Percentiles rank a stretch among this genome's conserved stretches.
These are phyloP conservation scores for Elaphurus davidianus DNA, from an alignment of 2,113 vertebrate genomes.

Conservation along the genomic window DNA sequence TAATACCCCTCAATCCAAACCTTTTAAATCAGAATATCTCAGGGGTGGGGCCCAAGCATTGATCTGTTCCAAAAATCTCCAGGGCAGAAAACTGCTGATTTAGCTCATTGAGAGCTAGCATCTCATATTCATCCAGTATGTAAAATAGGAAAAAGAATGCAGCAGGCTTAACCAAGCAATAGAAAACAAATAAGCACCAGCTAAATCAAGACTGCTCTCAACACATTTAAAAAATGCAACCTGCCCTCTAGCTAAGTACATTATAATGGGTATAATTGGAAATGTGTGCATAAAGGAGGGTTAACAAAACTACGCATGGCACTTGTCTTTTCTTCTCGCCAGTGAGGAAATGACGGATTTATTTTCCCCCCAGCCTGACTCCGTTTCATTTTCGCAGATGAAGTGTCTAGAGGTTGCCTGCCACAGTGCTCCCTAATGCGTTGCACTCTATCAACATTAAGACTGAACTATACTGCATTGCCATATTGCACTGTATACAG, in stretches of 20 bases:
- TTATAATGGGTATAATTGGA: slow-evolving; percentile 53
- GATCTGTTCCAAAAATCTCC: background rate
- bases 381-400: background rate
- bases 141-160: background rate
- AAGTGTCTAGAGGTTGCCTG: background rate
- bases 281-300: slow-evolving; percentile 1
- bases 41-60: background rate
- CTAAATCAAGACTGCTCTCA: slow-evolving; percentile 23
- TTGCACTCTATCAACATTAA: background rate
- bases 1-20: background rate
- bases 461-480: background rate
- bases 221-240: slow-evolving; percentile 39
- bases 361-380: background rate
- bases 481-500: background rate
- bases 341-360: slow-evolving; percentile 8
- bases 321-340: slow-evolving; percentile 18
- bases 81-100: background rate
- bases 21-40: background rate
- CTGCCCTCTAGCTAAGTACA: slow-evolving; percentile 56
- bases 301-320: background rate
- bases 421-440: background rate
- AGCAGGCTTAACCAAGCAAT: slow-evolving; percentile 28
- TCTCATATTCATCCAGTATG: background rate
- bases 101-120: background rate
- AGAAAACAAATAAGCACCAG: slow-evolving; percentile 26